Base-by-base conservation (phyloP, 1,140 invertebrate species). In the Ladona fulva region DNA sequence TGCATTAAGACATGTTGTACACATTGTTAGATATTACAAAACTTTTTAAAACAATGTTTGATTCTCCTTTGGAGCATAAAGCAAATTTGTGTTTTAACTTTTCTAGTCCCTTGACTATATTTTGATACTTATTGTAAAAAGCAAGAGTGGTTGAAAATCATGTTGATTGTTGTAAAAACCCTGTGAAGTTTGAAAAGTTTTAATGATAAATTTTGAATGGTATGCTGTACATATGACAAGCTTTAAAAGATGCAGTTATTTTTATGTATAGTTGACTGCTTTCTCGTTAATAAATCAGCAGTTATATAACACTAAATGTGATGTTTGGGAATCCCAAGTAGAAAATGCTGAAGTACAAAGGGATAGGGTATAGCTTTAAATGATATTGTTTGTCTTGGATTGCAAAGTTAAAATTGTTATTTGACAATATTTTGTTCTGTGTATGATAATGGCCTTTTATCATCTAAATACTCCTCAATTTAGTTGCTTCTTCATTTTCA, bases 101-200 rank as follows among this genome's bases (percentile, higher is more conserved):
- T 76, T 76, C 75, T 76, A 76, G 75, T 76, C 75, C 42, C 75
- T 76, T 42, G 75, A 76, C 75, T 76, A 76, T 76, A 76, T 76
- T 76, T 76, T 76, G 75, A 76, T 76, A 76, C 75, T 37, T 29
- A 76, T 66, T 76, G 75, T 76, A 76, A 76, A 76, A 42, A 37
- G 75, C n/a, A 76, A 25, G 42, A 76, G 25, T 37, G 75, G 75
- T 37, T 37, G 25, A 42, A 76, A 75, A 76, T 76, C 75, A 76
- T 76, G 75, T 76, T 76, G 75, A 76, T 42, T 76, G 75, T 76
- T 76, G 75, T 76, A 76, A 76, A 76, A 37, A 37, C 29, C 25
- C n/a, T 66, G 52, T 76, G 75, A 76, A 76, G 75, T 76, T 76
- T 76, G 75, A 76, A 76, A 22, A 76, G 25, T 76, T 76, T 76